Percentiles rank a stretch among this genome's conserved stretches.
Conservation (phyloP, 2,113 vertebrate species). For the Hiodon alosoides region DNA sequence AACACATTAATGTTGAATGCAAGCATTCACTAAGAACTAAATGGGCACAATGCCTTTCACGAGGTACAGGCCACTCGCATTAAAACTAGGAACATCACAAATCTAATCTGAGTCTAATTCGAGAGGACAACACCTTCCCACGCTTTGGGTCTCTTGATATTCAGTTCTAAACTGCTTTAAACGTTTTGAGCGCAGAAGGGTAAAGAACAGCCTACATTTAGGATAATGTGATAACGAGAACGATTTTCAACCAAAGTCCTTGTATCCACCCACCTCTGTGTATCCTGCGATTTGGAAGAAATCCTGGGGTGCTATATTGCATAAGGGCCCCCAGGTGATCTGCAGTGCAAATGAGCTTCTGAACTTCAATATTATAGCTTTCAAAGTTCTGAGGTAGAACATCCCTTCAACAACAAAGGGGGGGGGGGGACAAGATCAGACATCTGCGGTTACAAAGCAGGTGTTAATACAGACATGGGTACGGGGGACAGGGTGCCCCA, state of each 20-base stretch:
- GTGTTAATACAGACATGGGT: not conserved
- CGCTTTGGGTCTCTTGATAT: too few relatives aligned
- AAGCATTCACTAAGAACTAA: not conserved
- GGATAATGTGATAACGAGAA: not conserved
- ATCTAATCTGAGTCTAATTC: not conserved
- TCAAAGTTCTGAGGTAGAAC: conserved; percentile 91
- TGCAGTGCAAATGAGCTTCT: conserved; percentile 87
- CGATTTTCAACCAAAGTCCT: not conserved
- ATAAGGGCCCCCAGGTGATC: conserved; percentile 89
- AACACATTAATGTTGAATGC: not conserved
- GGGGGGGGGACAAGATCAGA: too few relatives aligned
- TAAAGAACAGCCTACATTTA: too few relatives aligned
- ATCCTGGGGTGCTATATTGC: conserved; percentile 95
- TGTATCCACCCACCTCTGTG: conserved; percentile 77
- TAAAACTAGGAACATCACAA: not conserved
- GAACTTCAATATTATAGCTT: conserved; percentile 81
- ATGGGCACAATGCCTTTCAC: not conserved
- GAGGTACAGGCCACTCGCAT: not conserved
- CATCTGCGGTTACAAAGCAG: not conserved
- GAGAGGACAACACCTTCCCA: not conserved
- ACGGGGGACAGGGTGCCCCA: not conserved
- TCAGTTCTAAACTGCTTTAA: too few relatives aligned
- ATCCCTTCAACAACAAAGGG: conserved; percentile 63
- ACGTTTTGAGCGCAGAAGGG: too few relatives aligned
- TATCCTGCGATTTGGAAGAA: conserved; percentile 88